Conservation (phyloP, 2,113 vertebrate species). For the Shinisaurus crocodilurus region DNA sequence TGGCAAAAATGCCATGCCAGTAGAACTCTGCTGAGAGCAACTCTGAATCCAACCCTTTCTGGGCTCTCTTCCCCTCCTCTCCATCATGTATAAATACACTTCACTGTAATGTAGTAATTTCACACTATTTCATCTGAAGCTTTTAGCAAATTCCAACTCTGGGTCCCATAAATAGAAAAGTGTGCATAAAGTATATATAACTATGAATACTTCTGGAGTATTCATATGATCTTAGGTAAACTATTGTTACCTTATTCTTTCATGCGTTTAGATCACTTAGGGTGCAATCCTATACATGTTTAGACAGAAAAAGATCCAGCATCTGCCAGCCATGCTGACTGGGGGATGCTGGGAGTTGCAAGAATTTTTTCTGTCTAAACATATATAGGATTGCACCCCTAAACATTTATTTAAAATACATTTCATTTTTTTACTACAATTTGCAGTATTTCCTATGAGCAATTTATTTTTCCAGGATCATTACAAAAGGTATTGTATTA, state of each 20-base stretch:
- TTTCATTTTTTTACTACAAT: not conserved
- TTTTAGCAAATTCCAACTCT: not conserved
- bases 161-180: not conserved
- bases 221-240: not conserved
- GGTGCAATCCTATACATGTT: no score
- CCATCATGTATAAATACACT: not conserved
- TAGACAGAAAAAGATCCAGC: no score
- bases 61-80: not conserved
- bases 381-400: not conserved
- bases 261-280: not conserved
- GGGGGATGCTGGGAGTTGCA: no score
- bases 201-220: not conserved
- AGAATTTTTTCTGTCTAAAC: no score
- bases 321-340: no score
- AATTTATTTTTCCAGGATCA: not conserved
- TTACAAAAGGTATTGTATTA: not conserved
- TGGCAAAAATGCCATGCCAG: not conserved
- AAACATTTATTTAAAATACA: not conserved
- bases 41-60: not conserved
- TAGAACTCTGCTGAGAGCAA: not conserved
- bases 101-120: not conserved
- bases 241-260: not conserved
- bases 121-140: not conserved
- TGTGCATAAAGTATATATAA: not conserved
- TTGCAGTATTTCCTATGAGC: not conserved